A percentile compares a stretch with the other conserved stretches of the same genome.
Evolutionary conservation across 2,797 vertebrate genomes (phyloP).

Genomic region (Chaetophractus vellerosus): DNA sequence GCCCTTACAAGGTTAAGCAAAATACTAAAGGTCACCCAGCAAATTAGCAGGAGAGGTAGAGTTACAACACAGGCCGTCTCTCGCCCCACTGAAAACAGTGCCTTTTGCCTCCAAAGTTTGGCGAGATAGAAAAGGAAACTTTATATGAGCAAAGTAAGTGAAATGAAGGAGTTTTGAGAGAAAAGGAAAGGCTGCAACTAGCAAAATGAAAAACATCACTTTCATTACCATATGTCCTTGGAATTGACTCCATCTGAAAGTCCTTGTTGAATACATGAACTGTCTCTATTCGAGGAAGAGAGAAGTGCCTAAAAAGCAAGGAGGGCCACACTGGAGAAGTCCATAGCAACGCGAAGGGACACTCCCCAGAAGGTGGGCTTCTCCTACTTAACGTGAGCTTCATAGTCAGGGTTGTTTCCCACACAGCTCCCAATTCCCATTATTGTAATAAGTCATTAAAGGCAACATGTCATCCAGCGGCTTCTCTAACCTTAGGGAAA

Average conservation of each 20-base stretch:
- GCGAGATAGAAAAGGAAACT: constrained; percentile 61
- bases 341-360: not conserved
- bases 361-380: not conserved
- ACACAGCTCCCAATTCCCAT: not conserved
- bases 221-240: not conserved
- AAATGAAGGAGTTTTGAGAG: constrained; percentile 2
- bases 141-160: constrained; percentile 51
- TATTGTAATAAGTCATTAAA: not conserved
- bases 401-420: not conserved
- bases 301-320: not conserved
- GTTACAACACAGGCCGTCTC: not conserved
- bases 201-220: constrained; percentile 32
- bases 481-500: not conserved
- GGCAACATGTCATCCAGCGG: not conserved
- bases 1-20: constrained; percentile 75
- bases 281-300: constrained; percentile 16
- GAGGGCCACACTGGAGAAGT: not conserved
- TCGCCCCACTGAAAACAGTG: not conserved
- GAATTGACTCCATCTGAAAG: constrained; percentile 12
- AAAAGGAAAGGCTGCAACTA: constrained; percentile 22
- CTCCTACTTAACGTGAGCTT: not conserved
- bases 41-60: constrained; percentile 78
- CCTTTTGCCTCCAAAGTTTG: constrained; percentile 19
- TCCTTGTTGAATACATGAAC: not conserved
- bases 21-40: constrained; percentile 75